Conservation (phyloP, 2,888 invertebrate species). For the Trachelus iudaicus region DNA sequence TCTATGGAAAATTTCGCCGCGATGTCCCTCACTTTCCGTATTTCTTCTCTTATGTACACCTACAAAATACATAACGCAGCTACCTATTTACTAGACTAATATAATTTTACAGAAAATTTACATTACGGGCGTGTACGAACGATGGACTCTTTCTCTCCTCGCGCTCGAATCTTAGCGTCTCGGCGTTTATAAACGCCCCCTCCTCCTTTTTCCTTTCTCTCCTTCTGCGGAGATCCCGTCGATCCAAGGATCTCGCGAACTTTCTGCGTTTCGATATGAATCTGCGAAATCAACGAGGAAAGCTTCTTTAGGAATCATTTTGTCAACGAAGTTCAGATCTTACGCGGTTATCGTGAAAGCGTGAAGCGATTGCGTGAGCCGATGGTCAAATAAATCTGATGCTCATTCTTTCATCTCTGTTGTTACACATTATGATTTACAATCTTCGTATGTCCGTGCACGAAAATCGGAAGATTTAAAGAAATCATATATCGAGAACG, state of each 20-base stretch:
- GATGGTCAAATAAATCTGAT: background rate
- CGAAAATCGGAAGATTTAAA: background rate
- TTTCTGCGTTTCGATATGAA: background rate
- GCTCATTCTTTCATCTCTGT: background rate
- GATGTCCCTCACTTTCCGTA: conserved; percentile 16
- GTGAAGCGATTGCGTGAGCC: background rate
- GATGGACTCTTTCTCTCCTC: conserved; percentile 17
- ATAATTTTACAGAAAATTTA: conserved; percentile 60
- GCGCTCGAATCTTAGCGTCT: conserved; percentile 28
- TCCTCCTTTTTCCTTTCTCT: conserved; percentile 8
- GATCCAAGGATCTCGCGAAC: conserved; percentile 4
- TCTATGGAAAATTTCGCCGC: background rate
- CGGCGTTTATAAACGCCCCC: background rate
- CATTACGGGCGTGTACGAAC: conserved; percentile 27
- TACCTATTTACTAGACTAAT: conserved; percentile 48
- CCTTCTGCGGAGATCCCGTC: conserved; percentile 10
- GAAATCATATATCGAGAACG: background rate
- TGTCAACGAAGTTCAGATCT: background rate
- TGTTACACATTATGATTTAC: background rate
- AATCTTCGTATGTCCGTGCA: background rate
- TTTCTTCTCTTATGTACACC: conserved; percentile 52
- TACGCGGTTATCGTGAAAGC: background rate
- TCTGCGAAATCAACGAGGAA: background rate
- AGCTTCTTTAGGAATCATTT: background rate
- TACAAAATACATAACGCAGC: conserved; percentile 59